Conservation (phyloP, 2,113 vertebrate genomes). For the Dicrurus megarhynchus region DNA sequence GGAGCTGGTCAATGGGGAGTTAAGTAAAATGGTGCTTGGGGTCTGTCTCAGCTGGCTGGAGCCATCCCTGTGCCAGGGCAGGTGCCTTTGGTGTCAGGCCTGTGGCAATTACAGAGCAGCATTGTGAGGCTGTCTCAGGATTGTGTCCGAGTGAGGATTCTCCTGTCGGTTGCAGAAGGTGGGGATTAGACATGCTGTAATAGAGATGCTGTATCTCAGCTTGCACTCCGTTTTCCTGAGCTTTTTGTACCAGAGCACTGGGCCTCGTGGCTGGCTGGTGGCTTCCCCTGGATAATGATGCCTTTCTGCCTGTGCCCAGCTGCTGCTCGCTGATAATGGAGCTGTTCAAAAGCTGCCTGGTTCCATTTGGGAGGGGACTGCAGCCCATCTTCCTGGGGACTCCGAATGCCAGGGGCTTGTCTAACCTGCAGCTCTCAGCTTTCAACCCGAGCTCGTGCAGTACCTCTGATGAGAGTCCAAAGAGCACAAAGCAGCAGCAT, state of each 20-base stretch:
- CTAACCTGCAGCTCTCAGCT: not conserved
- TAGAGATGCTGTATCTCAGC: not conserved
- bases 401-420: not conserved
- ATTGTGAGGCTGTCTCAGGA: rapidly evolving
- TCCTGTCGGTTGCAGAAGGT: rapidly evolving
- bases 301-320: not conserved
- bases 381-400: not conserved
- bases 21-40: rapidly evolving
- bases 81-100: not conserved
- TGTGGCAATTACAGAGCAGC: rapidly evolving
- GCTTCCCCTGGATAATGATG: not conserved
- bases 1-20: rapidly evolving
- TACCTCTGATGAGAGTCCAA: not conserved
- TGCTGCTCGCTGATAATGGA: not conserved
- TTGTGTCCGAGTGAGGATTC: rapidly evolving
- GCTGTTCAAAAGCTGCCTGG: not conserved
- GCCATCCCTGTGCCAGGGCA: not conserved
- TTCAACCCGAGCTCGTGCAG: not conserved
- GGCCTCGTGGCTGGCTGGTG: not conserved
- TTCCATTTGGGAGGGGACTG: not conserved
- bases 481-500: not conserved
- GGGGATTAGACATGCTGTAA: not conserved
- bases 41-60: not conserved
- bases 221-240: not conserved
- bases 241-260: not conserved